Evolutionary conservation across 2,797 vertebrate genomes (phyloP).

Genomic region (Furcifer pardalis): DNA sequence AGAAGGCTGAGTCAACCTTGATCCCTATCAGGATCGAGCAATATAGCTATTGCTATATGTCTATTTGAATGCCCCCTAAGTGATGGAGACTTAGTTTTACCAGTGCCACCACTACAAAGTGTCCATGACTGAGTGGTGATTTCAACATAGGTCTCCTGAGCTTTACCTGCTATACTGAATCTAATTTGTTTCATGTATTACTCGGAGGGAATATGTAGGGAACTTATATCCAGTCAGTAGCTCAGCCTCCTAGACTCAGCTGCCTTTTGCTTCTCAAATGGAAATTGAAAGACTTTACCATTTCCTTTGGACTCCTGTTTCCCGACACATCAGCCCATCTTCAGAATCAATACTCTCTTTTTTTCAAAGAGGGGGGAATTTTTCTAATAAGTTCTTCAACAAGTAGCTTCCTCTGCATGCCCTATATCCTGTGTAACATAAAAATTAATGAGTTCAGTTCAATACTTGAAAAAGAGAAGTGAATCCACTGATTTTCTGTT

Average conservation of each 20-base stretch:
- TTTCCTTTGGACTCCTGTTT: neutral
- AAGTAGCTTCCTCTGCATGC: slow-evolving; percentile 11
- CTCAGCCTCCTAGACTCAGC: neutral
- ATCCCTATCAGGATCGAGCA: no score
- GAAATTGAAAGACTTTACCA: neutral
- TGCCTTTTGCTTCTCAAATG: neutral
- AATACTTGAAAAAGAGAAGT: slow-evolving; percentile 2
- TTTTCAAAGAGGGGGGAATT: neutral
- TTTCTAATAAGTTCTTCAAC: slow-evolving; percentile 7
- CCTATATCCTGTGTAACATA: slow-evolving; percentile 5
- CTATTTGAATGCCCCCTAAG: no score
- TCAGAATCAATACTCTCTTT: neutral
- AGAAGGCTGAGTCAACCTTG: no score
- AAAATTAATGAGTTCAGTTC: slow-evolving; percentile 25
- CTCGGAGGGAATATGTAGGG: neutral
- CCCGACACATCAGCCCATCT: neutral
- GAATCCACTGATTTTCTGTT: neutral
- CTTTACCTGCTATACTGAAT: no score
- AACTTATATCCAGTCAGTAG: neutral
- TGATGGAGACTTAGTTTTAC: no score
- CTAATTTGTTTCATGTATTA: no score
- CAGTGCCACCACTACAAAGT: no score
- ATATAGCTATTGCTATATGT: no score
- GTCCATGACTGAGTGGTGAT: no score
- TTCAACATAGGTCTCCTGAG: no score